Conservation (phyloP, 2,113 vertebrate species). For the Stigmatopora argus region DNA sequence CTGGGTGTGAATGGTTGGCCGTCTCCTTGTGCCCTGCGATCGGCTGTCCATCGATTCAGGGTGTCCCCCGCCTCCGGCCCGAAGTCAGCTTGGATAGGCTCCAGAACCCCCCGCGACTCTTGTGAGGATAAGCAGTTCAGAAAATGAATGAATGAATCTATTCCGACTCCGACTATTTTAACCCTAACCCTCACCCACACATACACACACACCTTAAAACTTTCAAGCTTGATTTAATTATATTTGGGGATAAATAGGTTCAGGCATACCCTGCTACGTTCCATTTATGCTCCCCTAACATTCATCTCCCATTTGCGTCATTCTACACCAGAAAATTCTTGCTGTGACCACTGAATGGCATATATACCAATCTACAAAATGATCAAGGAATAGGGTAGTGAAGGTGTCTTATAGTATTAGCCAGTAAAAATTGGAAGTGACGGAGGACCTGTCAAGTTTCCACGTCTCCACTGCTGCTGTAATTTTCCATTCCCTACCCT, state of each 20-base stretch:
- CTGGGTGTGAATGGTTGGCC: too few species aligned
- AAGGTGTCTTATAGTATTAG: slow-evolving; percentile 16
- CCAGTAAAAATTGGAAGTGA: slow-evolving; percentile 53
- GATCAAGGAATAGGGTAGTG: slow-evolving; percentile 3
- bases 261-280: background rate
- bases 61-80: too few species aligned
- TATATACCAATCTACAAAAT: slow-evolving; percentile 52
- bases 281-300: slow-evolving; percentile 3
- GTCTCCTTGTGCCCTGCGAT: too few species aligned
- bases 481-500: slow-evolving; percentile 60
- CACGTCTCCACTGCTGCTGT: slow-evolving; percentile 30
- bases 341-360: slow-evolving; percentile 45
- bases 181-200: background rate
- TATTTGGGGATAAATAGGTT: background rate
- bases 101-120: too few species aligned
- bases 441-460: slow-evolving; percentile 55
- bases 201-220: slow-evolving; percentile 12
- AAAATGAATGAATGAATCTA: too few species aligned
- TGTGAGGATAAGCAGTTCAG: too few species aligned
- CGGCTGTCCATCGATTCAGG: too few species aligned
- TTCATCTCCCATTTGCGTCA: slow-evolving; percentile 7
- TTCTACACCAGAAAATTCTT: slow-evolving; percentile 49
- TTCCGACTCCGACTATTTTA: too few species aligned
- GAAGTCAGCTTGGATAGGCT: too few species aligned
- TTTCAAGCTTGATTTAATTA: slow-evolving; percentile 20